Evolutionary conservation across 2,888 invertebrate species (phyloP), one percentile per base, ranked within the genome.

Genomic region (Stenurella melanura): DNA sequence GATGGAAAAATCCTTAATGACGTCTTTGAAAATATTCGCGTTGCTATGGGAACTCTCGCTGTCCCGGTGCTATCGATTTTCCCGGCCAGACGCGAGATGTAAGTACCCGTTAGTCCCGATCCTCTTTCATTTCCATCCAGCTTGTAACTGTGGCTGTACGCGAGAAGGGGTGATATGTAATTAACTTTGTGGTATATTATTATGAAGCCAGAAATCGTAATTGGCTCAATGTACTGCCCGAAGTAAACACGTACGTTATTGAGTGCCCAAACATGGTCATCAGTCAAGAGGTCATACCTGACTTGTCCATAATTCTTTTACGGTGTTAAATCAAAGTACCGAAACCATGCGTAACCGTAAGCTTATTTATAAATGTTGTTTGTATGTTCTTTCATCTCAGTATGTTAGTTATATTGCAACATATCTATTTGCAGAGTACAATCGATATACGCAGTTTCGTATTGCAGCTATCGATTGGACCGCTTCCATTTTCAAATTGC

Each of bases 31-130:
- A 68, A 54, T n/a, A 64, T 42, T 70, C 34, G 60, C 21, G 81
- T 83, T 76, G 75, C 76, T 74, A 75, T 67, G 79, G 81, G 70
- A 77, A 82, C 77, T 64, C 66, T 73, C 60, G 68, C 56, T 66
- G 79, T 72, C 80, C 80, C 79, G 77, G 79, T 76, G 76, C 64
- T 80, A 81, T 81, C 79, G 83, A 83, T 83, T 77, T 50, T 70
- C 76, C 70, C 73, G 78, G 77, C 78, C 74, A 74, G 75, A 77
- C 78, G 77, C 67, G 77, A 73, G 68, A 73, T 73, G 73, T 66
- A 77, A 73, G 71, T 77, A 66, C 73, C 72, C 50, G 58, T 73
- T 58, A 57, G 57, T 70, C 70, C 60, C 68, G 76, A 73, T 66
- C 73, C 77, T 70, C 64, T 68, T 73, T 77, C 78, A 75, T 80